phyloP scores from a whole-genome alignment of 2,888 invertebrate genomes.

The Megaustenia siamemsis region DNA sequence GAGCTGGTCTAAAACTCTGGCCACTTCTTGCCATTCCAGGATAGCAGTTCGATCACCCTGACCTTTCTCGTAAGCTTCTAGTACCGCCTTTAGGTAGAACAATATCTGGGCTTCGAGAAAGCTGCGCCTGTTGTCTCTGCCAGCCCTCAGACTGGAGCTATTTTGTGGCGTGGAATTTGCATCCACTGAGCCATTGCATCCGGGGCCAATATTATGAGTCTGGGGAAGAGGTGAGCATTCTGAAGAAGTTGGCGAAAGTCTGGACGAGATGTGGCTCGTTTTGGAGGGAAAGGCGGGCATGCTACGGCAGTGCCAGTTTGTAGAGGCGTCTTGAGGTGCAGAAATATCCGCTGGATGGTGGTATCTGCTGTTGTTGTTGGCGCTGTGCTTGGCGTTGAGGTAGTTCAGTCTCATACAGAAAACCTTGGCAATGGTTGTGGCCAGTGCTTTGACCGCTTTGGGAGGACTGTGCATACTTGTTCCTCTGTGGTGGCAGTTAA shows the following conservation, averaged over 20 bases:
- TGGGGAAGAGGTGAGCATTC: not conserved
- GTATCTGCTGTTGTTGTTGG: conserved; percentile 28
- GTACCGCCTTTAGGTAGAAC: conserved; percentile 69
- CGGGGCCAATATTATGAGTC: not conserved
- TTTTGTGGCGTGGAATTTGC: not conserved
- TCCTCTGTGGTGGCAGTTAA: conserved; percentile 79
- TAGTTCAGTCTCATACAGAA: conserved; percentile 65
- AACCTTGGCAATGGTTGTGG: conserved; percentile 62
- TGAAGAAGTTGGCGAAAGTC: not conserved
- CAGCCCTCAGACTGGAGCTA: not conserved
- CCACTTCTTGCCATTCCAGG: conserved; percentile 80
- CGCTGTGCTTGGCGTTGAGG: conserved; percentile 45
- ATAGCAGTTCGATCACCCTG: conserved; percentile 66
- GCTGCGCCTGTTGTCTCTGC: conserved; percentile 36
- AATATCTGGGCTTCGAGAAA: conserved; percentile 70
- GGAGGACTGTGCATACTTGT: conserved; percentile 73
- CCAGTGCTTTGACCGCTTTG: conserved; percentile 70
- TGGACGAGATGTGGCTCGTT: not conserved
- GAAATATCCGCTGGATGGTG: not conserved
- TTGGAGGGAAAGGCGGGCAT: conserved; percentile 19
- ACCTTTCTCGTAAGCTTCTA: conserved; percentile 69
- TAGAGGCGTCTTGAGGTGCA: not conserved
- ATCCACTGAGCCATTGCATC: conserved; percentile 35
- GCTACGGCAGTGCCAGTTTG: conserved; percentile 24
- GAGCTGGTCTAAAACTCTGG: conserved; percentile 81